Base-by-base conservation (phyloP, 2,113 vertebrate genomes). In the Halcyon senegalensis region DNA sequence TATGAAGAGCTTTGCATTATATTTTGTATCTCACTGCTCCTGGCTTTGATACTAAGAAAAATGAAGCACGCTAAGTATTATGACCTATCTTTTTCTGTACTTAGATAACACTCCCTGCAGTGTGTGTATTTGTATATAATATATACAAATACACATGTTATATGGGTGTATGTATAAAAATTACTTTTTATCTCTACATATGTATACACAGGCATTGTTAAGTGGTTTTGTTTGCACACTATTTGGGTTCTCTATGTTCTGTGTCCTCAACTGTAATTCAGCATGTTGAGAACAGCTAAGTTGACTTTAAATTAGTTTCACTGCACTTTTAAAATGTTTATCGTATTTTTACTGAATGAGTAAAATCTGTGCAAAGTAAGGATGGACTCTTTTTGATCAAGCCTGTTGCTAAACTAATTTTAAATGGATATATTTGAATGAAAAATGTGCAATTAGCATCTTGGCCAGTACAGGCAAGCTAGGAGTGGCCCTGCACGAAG, bases 131-230 rank as follows among this genome's bases (percentile, higher is more conserved):
- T 69, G 13, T 76, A 7, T 79, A 37, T 68, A 46, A 90, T 58
- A 24, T 3, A 37, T 6, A 33, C 1, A 39, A 5, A 5, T 3
- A 11, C 28, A 56, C 55, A 50, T 60, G 48, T 30, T 66, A 7
- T n/a, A 7, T 77, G 1, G 31, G 5, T 83, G 19, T 56, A 13
- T 66, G 8, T 35, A 17, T 35, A 39, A 35, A 82, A 60, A 39
- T 39, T 3, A 27, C 11, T 74, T 46, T 56, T 6, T 33, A 18
- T 41, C 16, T 76, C 14, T 48, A 16, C 2, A 1, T 8, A 12
- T 31, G 7, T 33, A 7, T 14, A 11, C 4, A 17, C 5, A 16
- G 4, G 19, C 7, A 7, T 13, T 2, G 0, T 78, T 48, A 66
- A 37, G 16, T 73, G 30, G 3, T 67, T 68, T 84, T 51, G 25